A percentile compares a stretch with the other conserved stretches of the same genome.
Evolutionary conservation across 2,888 invertebrate genomes (phyloP).

Genomic region (Hirtodrosophila duncani): DNA sequence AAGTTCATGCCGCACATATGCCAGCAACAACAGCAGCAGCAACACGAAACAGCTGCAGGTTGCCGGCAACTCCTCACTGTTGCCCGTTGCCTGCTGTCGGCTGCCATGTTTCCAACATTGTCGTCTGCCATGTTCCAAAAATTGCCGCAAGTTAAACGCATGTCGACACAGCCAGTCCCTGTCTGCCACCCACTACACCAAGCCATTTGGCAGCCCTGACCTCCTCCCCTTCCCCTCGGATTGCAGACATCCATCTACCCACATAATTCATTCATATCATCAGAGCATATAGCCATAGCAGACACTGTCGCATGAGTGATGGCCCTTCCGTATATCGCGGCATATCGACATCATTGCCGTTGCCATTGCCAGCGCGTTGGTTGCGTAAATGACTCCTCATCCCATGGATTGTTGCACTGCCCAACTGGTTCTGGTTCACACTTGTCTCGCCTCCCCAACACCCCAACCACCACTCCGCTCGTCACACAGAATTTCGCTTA

Average conservation of each 20-base stretch:
- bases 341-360: conserved; percentile 68
- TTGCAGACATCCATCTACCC: conserved; percentile 41
- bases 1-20: conserved; percentile 54
- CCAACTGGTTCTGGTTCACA: conserved; percentile 26
- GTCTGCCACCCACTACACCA: conserved; percentile 1
- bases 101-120: conserved; percentile 42
- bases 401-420: conserved; percentile 35
- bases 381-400: conserved; percentile 74
- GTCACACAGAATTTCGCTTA: neutral
- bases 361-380: too few relatives aligned
- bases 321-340: conserved; percentile 57
- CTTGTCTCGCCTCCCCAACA: neutral
- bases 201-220: neutral
- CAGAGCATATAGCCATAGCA: conserved; percentile 32
- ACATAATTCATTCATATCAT: conserved; percentile 76
- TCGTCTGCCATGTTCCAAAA: conserved; percentile 62
- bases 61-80: conserved; percentile 25
- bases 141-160: conserved; percentile 74
- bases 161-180: conserved; percentile 56
- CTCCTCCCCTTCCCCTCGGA: conserved; percentile 19
- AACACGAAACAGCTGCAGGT: conserved; percentile 58
- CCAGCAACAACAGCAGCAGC: conserved; percentile 32
- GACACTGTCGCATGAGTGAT: conserved; percentile 58
- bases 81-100: conserved; percentile 21
- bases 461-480: conserved; percentile 2